phyloP scores from a whole-genome alignment of 2,888 invertebrate genomes.

The Hermodice carunculata region DNA sequence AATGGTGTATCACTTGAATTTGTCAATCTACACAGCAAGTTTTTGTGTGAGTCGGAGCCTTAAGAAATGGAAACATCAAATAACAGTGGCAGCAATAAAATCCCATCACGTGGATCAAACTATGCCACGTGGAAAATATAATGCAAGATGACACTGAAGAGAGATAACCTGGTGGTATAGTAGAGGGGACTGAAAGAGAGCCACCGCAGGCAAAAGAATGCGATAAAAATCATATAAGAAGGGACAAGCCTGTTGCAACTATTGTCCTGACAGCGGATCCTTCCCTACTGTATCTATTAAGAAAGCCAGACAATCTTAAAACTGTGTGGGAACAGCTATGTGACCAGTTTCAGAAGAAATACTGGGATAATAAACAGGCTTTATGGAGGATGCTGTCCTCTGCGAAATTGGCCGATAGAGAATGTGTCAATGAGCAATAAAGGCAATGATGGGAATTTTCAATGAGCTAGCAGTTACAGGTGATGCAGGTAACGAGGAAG shows the following conservation, averaged over 20 bases:
- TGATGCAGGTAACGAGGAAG: not conserved
- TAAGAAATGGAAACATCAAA: too few species aligned
- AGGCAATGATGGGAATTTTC: slow-evolving; percentile 8
- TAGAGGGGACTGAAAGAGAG: slow-evolving; percentile 1
- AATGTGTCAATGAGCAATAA: slow-evolving; percentile 7
- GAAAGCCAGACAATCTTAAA: slow-evolving; percentile 2
- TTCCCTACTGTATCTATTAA: slow-evolving; percentile 6
- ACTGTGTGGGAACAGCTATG: not conserved
- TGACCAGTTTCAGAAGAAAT: slow-evolving; percentile 21
- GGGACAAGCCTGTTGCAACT: slow-evolving; percentile 13
- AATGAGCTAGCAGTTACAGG: slow-evolving; percentile 8
- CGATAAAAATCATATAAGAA: not conserved
- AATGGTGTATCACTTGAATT: too few species aligned
- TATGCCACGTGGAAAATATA: slow-evolving; percentile 7
- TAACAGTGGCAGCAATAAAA: too few species aligned
- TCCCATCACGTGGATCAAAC: too few species aligned
- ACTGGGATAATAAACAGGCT: slow-evolving; percentile 7
- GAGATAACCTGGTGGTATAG: slow-evolving; percentile 6
- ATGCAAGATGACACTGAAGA: slow-evolving; percentile 6
- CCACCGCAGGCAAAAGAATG: not conserved
- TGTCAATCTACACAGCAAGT: too few species aligned
- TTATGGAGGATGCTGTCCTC: slow-evolving; percentile 6
- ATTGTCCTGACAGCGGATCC: slow-evolving; percentile 14
- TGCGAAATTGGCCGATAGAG: not conserved
- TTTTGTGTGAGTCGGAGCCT: too few species aligned